Evolutionary conservation across 2,888 invertebrate genomes (phyloP).

Genomic region (Ochropacha duplaris): DNA sequence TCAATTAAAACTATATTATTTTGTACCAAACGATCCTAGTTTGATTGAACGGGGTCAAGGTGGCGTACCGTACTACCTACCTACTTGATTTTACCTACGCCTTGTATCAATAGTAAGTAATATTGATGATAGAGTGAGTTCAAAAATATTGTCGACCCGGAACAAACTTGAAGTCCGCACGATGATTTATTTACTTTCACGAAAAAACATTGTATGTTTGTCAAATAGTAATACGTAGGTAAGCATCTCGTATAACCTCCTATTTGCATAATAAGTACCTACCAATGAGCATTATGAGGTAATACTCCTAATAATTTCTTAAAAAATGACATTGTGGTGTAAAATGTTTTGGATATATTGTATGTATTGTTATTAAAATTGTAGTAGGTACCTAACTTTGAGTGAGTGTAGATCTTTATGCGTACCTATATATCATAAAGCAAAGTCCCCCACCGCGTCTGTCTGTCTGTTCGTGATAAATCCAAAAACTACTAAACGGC

Average conservation of each 20-base stretch:
- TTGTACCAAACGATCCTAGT: no score
- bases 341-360: neutral
- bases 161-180: neutral
- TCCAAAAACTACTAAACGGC: no score
- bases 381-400: no score
- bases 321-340: neutral
- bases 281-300: neutral
- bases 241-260: neutral
- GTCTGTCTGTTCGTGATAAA: no score
- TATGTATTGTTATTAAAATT: no score
- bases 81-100: no score
- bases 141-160: neutral
- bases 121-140: neutral
- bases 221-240: neutral
- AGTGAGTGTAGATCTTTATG: no score
- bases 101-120: no score
- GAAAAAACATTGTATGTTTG: neutral
- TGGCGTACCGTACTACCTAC: no score
- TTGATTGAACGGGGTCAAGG: no score
- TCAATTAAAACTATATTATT: neutral
- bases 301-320: neutral
- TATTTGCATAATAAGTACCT: neutral
- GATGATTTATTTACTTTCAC: neutral
- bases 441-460: no score
- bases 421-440: no score